Evolutionary conservation across 1,140 invertebrate species (phyloP), one percentile per base, ranked within the genome.

Genomic region (Drosophila lini): DNA sequence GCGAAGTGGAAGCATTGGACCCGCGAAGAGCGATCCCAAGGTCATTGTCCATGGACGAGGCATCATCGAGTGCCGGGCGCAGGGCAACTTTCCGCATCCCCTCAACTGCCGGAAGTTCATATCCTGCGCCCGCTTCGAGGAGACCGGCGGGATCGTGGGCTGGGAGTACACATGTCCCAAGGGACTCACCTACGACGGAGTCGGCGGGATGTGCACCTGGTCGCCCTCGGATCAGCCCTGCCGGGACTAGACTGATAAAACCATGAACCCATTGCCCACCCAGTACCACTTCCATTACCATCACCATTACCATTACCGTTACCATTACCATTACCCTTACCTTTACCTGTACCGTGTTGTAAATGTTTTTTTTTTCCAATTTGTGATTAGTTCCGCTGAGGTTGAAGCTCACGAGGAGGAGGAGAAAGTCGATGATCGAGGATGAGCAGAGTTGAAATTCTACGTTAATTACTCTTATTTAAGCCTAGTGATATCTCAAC

Each of bases 121-220:
- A 67, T 96, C 96, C 8, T 98, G 97, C 90, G 96, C 97, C 0
- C 95, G 95, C 89, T 96, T 97, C 93, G 83, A 83, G 56, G 96
- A 97, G 50, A 96, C 95, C 78, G 95, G 95, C 36, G 93, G 94
- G 22, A 94, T 97, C 1, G 92, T 96, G 0, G 97, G 96, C 3
- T 97, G 96, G 94, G 96, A 97, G 71, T 97, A 97, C 92, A 96
- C 96, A 1, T 98, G 97, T 91, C 97, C 97, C 0, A 95, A 95
- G 61, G 95, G 95, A 28, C 93, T 98, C 0, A 96, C 96, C 60
- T 98, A 97, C 90, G 97, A 98, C 92, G 96, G 96, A 1, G 95
- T 97, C 5, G 97, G 97, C 16, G 97, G 96, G 22, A 97, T 97
- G 73, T 98, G 97, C 88, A 97, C 97, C 91, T 97, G 96, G 96